These are phyloP conservation scores for Australoheros facetus DNA, from an alignment of 2,797 vertebrate species.

Conservation along the genomic window DNA sequence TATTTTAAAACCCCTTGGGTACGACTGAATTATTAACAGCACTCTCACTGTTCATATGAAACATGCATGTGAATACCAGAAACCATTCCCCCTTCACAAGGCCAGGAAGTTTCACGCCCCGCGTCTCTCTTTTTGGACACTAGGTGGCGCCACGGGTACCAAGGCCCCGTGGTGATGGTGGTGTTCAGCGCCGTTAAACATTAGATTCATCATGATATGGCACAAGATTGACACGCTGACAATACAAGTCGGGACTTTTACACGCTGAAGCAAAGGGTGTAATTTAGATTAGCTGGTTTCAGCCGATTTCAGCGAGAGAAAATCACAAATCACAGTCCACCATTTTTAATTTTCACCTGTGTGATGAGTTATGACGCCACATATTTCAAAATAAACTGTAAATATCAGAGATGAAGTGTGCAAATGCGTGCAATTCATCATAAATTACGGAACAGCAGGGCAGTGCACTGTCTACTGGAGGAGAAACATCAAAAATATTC, in stretches of 20 bases:
- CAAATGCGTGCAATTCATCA: background rate
- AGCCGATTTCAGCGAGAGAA: background rate
- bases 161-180: background rate
- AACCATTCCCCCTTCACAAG: background rate
- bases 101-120: background rate
- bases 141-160: slow-evolving; percentile 50
- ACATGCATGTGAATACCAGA: background rate
- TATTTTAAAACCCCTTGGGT: background rate
- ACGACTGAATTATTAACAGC: background rate
- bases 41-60: background rate
- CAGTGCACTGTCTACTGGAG: no score
- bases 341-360: background rate
- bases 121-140: slow-evolving; percentile 27
- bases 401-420: background rate
- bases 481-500: background rate
- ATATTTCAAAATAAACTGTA: background rate
- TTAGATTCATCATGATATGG: slow-evolving; percentile 12
- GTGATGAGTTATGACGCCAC: background rate
- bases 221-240: slow-evolving; percentile 9
- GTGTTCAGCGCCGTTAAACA: background rate
- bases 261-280: background rate
- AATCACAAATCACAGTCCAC: background rate
- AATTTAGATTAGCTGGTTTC: background rate
- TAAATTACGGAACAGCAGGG: background rate
- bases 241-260: background rate